These are phyloP conservation scores for Eugnorisma glareosa DNA, from an alignment of 2,888 invertebrate species.

Conservation along the genomic window DNA sequence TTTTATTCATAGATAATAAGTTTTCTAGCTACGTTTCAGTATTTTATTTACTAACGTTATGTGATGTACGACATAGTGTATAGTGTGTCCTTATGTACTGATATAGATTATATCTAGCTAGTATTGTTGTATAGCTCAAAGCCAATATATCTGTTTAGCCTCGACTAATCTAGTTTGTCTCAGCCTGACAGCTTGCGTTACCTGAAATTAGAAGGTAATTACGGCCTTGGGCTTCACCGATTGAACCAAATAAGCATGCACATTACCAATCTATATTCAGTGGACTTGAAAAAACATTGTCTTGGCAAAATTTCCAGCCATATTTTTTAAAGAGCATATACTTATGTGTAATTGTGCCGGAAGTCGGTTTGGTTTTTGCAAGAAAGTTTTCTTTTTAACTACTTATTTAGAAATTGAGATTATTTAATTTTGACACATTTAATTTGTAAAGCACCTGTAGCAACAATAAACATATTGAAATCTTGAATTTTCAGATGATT, in stretches of 20 bases:
- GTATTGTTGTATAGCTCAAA: neutral
- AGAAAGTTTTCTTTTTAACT: too few relatives aligned
- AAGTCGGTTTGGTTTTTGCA: too few relatives aligned
- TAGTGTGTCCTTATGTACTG: neutral
- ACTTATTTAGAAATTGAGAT: neutral
- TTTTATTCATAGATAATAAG: neutral
- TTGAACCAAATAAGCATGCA: neutral
- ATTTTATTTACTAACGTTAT: neutral
- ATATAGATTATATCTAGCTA: neutral
- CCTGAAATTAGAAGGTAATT: constrained; percentile 13
- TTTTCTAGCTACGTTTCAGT: neutral
- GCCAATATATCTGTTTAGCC: neutral
- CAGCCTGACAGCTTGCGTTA: constrained; percentile 7
- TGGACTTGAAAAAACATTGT: neutral
- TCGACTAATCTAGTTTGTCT: constrained; percentile 2
- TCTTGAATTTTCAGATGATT: neutral
- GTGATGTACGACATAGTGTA: neutral
- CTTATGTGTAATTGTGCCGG: neutral
- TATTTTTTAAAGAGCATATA: neutral
- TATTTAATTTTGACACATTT: neutral
- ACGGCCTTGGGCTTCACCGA: neutral
- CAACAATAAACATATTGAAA: neutral
- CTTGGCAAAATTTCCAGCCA: neutral
- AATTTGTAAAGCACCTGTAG: neutral
- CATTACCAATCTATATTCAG: neutral